These are phyloP conservation scores for Stegostoma tigrinum DNA, from an alignment of 2,113 vertebrate species.

Conservation along the genomic window DNA sequence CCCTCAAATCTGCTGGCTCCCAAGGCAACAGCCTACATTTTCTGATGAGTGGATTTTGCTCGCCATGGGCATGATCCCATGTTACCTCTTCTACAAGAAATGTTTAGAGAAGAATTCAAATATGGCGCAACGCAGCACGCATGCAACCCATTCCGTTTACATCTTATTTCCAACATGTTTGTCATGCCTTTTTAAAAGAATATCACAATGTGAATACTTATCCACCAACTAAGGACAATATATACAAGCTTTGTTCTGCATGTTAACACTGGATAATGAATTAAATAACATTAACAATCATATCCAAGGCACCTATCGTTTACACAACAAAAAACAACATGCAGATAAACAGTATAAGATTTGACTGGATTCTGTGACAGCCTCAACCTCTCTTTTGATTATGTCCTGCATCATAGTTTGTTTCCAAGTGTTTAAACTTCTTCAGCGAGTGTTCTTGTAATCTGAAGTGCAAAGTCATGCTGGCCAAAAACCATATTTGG, in stretches of 20 bases:
- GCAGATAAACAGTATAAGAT: not conserved
- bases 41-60: slow-evolving; percentile 66
- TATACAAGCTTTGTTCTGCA: not conserved
- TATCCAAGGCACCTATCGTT: not conserved
- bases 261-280: not conserved
- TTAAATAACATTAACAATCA: not conserved
- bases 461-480: not conserved
- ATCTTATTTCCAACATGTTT: not conserved
- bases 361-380: not conserved
- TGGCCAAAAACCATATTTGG: not conserved
- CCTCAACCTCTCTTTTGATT: not conserved
- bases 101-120: slow-evolving; percentile 1
- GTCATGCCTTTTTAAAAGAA: not conserved
- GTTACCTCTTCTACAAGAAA: slow-evolving; percentile 76
- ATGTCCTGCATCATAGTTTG: not conserved
- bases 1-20: slow-evolving; percentile 58
- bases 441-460: not conserved
- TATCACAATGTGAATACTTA: too few relatives aligned
- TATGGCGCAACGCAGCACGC: not conserved
- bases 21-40: slow-evolving; percentile 79
- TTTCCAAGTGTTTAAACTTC: not conserved
- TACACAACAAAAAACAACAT: not conserved
- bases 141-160: not conserved
- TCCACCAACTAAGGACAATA: too few relatives aligned
- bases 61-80: slow-evolving; percentile 81